phyloP scores from a whole-genome alignment of 2,888 invertebrate species.

The Meiosimyza platycephala region DNA sequence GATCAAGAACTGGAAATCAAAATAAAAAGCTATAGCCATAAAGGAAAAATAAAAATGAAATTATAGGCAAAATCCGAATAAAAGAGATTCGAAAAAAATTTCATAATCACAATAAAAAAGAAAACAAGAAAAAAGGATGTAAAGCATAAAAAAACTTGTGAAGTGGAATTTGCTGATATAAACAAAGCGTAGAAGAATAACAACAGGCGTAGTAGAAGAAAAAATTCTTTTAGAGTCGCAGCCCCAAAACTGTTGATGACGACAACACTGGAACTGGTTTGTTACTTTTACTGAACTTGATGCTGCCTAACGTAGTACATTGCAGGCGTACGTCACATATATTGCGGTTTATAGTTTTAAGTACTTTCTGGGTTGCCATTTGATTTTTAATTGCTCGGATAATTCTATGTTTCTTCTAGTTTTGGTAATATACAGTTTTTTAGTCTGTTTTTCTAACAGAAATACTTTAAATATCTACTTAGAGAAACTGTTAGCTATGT shows the following conservation, averaged over 20 bases:
- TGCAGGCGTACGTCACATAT: background rate
- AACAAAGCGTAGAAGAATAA: background rate
- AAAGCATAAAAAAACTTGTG: slow-evolving; percentile 1
- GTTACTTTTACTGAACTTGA: background rate
- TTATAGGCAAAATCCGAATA: background rate
- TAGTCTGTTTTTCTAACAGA: too few species aligned
- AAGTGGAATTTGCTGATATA: slow-evolving; percentile 2
- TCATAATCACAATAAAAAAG: background rate
- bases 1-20: slow-evolving; percentile 4
- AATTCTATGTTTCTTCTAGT: too few species aligned
- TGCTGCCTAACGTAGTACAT: too few species aligned
- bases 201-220: background rate
- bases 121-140: background rate
- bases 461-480: too few species aligned
- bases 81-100: background rate
- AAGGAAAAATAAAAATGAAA: background rate
- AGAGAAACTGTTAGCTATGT: too few species aligned
- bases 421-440: too few species aligned
- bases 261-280: slow-evolving; percentile 29
- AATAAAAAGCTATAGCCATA: background rate
- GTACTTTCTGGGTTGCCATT: too few species aligned
- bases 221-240: background rate
- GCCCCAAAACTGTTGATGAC: slow-evolving; percentile 26
- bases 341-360: background rate
- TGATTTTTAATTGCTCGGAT: too few species aligned